phyloP scores from a whole-genome alignment of 1,140 invertebrate genomes.

The Schlechtendalia chinensis region DNA sequence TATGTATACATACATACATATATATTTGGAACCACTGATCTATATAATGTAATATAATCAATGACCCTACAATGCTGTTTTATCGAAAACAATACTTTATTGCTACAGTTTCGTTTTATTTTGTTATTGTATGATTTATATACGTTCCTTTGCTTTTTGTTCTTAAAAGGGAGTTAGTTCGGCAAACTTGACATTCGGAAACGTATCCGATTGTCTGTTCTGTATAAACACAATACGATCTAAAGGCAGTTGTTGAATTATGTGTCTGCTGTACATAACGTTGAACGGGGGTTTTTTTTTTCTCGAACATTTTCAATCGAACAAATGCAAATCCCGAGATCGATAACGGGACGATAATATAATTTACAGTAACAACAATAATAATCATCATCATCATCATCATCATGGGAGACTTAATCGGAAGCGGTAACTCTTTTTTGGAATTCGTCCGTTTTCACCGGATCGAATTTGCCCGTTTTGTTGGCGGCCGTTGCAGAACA shows the following conservation, averaged over 20 bases:
- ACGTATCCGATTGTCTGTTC: slow-evolving; percentile 14
- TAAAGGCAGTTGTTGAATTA: slow-evolving; percentile 23
- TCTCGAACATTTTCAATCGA: too few relatives aligned
- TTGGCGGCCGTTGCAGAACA: not conserved
- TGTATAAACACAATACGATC: not conserved
- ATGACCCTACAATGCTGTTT: slow-evolving; percentile 23
- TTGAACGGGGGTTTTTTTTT: too few relatives aligned
- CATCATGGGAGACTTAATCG: slow-evolving; percentile 10
- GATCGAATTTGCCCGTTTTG: not conserved
- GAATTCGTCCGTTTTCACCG: not conserved
- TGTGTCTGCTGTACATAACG: too few relatives aligned
- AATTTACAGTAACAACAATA: not conserved
- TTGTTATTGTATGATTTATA: not conserved
- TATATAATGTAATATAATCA: slow-evolving; percentile 12
- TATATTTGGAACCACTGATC: too few relatives aligned
- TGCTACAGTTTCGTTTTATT: not conserved
- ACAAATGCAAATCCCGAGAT: too few relatives aligned
- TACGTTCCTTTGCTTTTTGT: too few relatives aligned
- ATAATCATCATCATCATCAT: too few relatives aligned
- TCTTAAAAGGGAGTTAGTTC: too few relatives aligned
- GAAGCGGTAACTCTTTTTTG: slow-evolving; percentile 28
- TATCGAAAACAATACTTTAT: slow-evolving; percentile 29
- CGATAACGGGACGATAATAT: too few relatives aligned
- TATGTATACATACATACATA: too few relatives aligned
- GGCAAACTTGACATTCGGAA: not conserved